phyloP scores from a whole-genome alignment of 2,888 invertebrate genomes.

The Suillia variegata region DNA sequence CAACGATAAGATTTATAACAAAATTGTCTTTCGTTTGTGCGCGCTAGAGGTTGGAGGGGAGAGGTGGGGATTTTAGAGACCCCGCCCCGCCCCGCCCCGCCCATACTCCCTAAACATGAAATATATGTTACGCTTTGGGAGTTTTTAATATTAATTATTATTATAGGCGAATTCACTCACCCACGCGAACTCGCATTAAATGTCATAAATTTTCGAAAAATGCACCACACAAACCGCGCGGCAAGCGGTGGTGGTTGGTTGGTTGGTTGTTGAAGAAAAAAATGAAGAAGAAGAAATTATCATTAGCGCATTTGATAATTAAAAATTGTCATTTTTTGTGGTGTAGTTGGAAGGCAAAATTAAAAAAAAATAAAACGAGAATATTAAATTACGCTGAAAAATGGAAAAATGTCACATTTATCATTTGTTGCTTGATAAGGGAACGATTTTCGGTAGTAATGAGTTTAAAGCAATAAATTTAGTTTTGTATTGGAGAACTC shows the following conservation, averaged over 20 bases:
- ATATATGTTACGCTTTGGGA: conserved; percentile 29
- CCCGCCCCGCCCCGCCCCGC: too few relatives aligned
- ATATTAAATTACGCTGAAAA: conserved; percentile 46
- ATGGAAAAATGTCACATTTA: conserved; percentile 45
- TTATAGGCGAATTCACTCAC: conserved; percentile 39
- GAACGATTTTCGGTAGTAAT: too few relatives aligned
- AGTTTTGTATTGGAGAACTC: too few relatives aligned
- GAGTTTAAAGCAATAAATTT: too few relatives aligned
- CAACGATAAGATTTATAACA: conserved; percentile 34
- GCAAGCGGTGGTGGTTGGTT: conserved; percentile 23
- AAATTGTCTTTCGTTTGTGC: conserved; percentile 9
- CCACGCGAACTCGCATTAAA: conserved; percentile 6
- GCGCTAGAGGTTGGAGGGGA: neutral
- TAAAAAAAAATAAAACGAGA: conserved; percentile 13
- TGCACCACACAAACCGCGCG: conserved; percentile 27
- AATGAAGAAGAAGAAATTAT: conserved; percentile 40
- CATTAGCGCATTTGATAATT: conserved; percentile 59
- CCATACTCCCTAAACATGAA: too few relatives aligned
- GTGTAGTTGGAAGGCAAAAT: conserved; percentile 23
- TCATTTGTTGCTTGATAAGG: conserved; percentile 36
- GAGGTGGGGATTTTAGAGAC: conserved; percentile 1
- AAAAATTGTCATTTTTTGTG: conserved; percentile 52
- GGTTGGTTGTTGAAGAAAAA: too few relatives aligned
- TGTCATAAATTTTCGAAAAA: conserved; percentile 46
- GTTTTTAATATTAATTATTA: conserved; percentile 52